Evolutionary conservation across 2,797 vertebrate species (phyloP).

Genomic region (Psittacula echo): DNA sequence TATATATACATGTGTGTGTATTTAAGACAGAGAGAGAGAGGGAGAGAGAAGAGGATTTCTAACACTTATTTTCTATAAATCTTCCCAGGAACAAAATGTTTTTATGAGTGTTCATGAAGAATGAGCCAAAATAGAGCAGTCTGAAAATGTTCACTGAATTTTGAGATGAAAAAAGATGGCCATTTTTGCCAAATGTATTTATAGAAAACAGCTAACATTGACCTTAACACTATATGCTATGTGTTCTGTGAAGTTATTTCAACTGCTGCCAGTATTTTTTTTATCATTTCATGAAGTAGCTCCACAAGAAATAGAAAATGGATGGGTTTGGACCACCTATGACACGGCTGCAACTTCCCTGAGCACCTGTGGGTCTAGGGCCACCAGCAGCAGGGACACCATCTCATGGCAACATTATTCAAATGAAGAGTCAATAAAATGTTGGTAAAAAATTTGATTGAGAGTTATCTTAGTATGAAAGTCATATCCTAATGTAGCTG

Average conservation of each 20-base stretch:
- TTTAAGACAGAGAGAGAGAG: background rate
- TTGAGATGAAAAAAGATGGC: background rate
- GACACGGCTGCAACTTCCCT: background rate
- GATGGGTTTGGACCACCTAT: background rate
- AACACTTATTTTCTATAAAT: slow-evolving; percentile 12
- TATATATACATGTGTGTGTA: background rate
- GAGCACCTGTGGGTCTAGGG: background rate
- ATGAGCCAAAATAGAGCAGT: slow-evolving; percentile 47
- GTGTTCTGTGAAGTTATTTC: background rate
- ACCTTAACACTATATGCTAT: background rate
- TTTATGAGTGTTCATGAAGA: slow-evolving; percentile 37
- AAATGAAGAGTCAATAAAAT: background rate
- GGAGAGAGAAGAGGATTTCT: background rate
- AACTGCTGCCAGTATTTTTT: background rate
- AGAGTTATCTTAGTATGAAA: background rate
- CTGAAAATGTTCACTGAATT: background rate
- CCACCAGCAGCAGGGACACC: rapidly evolving
- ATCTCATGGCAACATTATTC: rapidly evolving
- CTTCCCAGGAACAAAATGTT: slow-evolving; percentile 58
- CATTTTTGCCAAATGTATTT: background rate
- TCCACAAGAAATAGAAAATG: background rate
- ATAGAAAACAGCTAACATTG: background rate
- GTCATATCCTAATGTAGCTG: rapidly evolving
- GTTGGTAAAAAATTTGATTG: background rate
- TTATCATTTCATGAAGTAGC: background rate